A percentile compares a stretch with the other conserved stretches of the same genome.
Conservation (phyloP, 2,888 invertebrate species). For the Erebia ligea region DNA sequence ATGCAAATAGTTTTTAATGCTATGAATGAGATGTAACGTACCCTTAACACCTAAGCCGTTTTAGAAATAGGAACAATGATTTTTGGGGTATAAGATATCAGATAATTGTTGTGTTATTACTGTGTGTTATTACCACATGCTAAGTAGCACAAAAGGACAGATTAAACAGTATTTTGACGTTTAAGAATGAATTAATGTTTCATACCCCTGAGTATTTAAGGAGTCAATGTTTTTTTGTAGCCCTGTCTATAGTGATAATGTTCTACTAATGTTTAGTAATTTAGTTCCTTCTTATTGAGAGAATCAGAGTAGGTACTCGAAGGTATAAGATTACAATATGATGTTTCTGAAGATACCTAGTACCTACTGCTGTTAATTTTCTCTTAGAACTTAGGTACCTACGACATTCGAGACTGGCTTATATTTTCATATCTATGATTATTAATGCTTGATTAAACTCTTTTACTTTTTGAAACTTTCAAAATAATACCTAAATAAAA, state of each 20-base stretch:
- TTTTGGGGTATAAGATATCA: not conserved
- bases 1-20: slow-evolving; percentile 20
- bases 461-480: too few relatives aligned
- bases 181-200: slow-evolving; percentile 19
- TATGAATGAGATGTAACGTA: slow-evolving; percentile 13
- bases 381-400: too few relatives aligned
- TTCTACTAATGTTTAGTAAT: not conserved
- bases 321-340: too few relatives aligned
- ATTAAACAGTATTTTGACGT: slow-evolving; percentile 31
- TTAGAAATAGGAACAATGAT: slow-evolving; percentile 8
- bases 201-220: slow-evolving; percentile 25
- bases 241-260: not conserved
- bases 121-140: slow-evolving; percentile 30
- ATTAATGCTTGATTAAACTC: too few relatives aligned
- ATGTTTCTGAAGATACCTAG: too few relatives aligned
- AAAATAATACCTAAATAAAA: too few relatives aligned
- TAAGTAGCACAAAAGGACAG: slow-evolving; percentile 25
- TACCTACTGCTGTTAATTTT: too few relatives aligned
- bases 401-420: too few relatives aligned
- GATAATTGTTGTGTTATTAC: slow-evolving; percentile 16
- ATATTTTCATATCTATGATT: too few relatives aligned
- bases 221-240: slow-evolving; percentile 6
- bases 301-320: not conserved
- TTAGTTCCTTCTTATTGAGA: not conserved
- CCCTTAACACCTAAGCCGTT: slow-evolving; percentile 20